Base-by-base conservation (phyloP, 2,888 invertebrate genomes). In the Mesorhabditis belari region DNA sequence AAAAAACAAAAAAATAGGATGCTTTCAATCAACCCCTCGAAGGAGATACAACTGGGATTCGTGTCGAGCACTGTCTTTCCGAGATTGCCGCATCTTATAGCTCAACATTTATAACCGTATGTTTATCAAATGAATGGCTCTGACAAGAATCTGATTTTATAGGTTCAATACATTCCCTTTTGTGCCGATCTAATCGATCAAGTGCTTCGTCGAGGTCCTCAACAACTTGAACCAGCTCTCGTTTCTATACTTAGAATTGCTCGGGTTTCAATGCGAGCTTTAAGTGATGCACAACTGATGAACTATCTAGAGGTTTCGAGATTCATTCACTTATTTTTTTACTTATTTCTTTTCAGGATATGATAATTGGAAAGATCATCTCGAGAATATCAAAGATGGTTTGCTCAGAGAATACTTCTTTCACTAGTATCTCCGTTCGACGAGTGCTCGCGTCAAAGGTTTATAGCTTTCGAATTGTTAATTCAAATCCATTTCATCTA, bases 41-140 rank as follows among this genome's bases (percentile, higher is more conserved):
- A 44, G 85, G 94, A 0, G 95, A 96, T 83, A 85, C 85, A 59
- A 89, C 90, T 81, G 90, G 92, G 0, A 84, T 85, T 27, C 89
- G 90, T 79, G 91, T 96, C n/a, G 85, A 95, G 67, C 89, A 91
- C 75, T 92, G 92, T 81, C 87, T 96, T 26, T 88, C 89, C 64
- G 88, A 89, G 67, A 90, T 95, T 71, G 89, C 91, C 58, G 88
- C 70, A 80, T 88, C 92, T 75, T 92, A 91, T 81, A 92, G 91
- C 25, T 91, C 91, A 79, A 90, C 91, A 77, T 86, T 92, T 64
- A 88, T 92, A 77, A 85, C 92, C 69, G 68, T 61, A 57, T 9
- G 50, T 55, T 17, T 6, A 54, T 6, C 17, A 19, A 19, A 19
- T 17, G 26, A 19, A 9, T 1, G 1, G 1, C 9, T 26, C 9